These are phyloP conservation scores for Aphrocallistes beatrix DNA, from an alignment of 37 sponge, comb jelly and placozoan species.

Conservation along the genomic window DNA sequence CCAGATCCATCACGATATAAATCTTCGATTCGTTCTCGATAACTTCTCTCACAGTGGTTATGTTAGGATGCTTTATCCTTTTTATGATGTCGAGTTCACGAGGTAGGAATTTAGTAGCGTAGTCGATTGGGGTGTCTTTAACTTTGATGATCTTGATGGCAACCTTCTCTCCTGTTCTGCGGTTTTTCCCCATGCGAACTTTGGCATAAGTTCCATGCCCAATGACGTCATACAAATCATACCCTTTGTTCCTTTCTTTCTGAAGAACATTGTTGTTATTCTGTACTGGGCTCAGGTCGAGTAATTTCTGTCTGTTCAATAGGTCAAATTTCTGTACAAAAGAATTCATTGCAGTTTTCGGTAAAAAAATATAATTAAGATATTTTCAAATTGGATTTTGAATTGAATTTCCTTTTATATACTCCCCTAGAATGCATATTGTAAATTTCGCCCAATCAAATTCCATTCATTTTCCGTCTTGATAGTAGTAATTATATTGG, in stretches of 20 bases:
- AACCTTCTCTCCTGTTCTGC: slow-evolving; percentile 23
- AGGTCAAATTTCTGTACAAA: not conserved
- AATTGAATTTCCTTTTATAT: not conserved
- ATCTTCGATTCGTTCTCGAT: slow-evolving; percentile 34
- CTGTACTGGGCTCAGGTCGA: not conserved
- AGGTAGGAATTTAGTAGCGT: slow-evolving; percentile 34
- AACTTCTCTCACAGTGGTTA: slow-evolving; percentile 24
- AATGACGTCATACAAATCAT: slow-evolving; percentile 4
- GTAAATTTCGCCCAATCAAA: too few species aligned
- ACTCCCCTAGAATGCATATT: not conserved
- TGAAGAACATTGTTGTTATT: not conserved
- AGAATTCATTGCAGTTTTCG: not conserved
- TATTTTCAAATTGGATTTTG: not conserved
- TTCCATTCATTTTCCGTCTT: too few species aligned
- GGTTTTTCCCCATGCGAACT: slow-evolving; percentile 22
- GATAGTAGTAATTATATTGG: too few species aligned
- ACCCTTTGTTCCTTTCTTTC: not conserved
- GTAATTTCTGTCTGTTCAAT: not conserved
- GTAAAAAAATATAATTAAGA: not conserved
- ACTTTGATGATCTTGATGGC: slow-evolving; percentile 37
- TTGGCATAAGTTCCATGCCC: slow-evolving; percentile 48
- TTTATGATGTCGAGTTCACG: slow-evolving; percentile 33
- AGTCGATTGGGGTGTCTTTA: slow-evolving; percentile 36
- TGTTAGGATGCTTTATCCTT: slow-evolving; percentile 22
- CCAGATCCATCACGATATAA: slow-evolving; percentile 40